phyloP scores from a whole-genome alignment of 2,797 vertebrate genomes.

The Hapalemur alaotrensis region DNA sequence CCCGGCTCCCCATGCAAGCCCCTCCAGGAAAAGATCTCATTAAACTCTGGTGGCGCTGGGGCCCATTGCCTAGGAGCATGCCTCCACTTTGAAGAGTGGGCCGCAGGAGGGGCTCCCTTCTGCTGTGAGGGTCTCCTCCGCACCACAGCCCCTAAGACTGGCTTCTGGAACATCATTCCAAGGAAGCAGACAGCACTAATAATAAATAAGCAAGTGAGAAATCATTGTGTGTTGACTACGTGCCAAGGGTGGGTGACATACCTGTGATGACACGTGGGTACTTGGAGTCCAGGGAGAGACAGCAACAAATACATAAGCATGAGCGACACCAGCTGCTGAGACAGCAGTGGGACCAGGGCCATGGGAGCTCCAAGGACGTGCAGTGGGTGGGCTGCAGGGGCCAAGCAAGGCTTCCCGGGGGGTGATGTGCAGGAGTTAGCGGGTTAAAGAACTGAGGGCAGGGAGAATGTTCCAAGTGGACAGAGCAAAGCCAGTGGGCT shows the following conservation, averaged over 20 bases:
- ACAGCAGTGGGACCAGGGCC: neutral
- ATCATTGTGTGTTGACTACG: neutral
- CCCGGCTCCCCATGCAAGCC: neutral
- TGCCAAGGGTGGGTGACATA: neutral
- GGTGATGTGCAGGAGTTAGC: neutral
- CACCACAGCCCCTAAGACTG: neutral
- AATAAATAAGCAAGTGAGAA: neutral
- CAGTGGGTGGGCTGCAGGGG: fast-evolving
- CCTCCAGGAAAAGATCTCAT: neutral
- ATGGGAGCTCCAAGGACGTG: fast-evolving
- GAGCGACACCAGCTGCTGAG: neutral
- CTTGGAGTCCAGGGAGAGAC: neutral
- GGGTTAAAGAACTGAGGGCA: neutral
- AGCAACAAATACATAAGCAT: neutral
- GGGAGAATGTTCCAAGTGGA: neutral
- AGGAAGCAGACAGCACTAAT: neutral
- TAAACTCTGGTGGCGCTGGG: neutral
- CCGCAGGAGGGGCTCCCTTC: neutral
- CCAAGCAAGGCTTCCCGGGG: neutral
- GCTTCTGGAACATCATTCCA: neutral
- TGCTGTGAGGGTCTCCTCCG: neutral
- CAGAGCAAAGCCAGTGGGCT: too few relatives aligned
- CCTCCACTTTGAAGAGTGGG: neutral
- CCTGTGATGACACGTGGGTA: neutral
- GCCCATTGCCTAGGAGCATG: neutral